Base-by-base conservation (phyloP, 2,888 invertebrate species). In the Cephalotes varians region DNA sequence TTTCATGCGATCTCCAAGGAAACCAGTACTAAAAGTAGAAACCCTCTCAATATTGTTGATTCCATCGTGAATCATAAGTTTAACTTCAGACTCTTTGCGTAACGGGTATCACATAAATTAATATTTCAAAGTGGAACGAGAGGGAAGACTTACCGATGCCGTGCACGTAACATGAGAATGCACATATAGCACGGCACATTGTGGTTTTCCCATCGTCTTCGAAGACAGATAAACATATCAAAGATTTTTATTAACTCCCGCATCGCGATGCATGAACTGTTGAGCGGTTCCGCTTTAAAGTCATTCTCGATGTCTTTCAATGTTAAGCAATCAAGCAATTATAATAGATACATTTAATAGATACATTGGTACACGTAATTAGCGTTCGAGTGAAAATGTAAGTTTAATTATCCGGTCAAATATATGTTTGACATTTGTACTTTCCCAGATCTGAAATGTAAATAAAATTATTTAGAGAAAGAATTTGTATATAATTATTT, bases 111-210 rank as follows among this genome's bases (percentile, higher is more conserved):
- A 74, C 76, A 88, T 86, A 90, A 86, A 89, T 90, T 89, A 90
- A 89, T 89, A 90, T 90, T 90, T 88, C 90, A 21, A 88, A 90
- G 82, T 88, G 64, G 86, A 88, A 67, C 88, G 58, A 69, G 40
- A 65, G 25, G 31, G 88, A 89, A 89, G 85, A 77, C 88, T 73
- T 51, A 72, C 76, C 82, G 86, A 88, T 88, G 84, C 83, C 25
- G 62, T 25, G 64, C 69, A 80, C 58, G 84, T 67, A 71, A 82
- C 49, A 25, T 25, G 40, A 81, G 67, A 56, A 25, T 49, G 51
- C 49, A 58, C 40, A 49, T 81, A 56, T 71, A 79, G 34, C 37
- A 47, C 21, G 40, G 40, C 73, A 40, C 40, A 74, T 60, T 49
- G 76, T 44, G 73, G 49, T 76, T 62, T 80, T 60, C 60, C 49